Evolutionary conservation across 2,113 vertebrate species (phyloP).

Genomic region (Bagarius yarrelli): DNA sequence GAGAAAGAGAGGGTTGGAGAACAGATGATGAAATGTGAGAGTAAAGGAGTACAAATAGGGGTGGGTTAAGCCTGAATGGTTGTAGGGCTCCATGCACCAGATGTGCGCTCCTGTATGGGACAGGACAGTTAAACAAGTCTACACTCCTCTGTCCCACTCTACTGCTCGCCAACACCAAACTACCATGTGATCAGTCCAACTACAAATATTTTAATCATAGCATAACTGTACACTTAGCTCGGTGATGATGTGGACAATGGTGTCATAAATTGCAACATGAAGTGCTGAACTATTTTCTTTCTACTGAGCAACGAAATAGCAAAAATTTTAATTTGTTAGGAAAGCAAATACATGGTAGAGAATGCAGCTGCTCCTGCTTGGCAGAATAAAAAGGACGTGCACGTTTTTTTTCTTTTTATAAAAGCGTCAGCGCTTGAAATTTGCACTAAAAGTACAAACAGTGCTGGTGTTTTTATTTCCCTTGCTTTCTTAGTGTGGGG

Average conservation of each 20-base stretch:
- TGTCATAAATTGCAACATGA: not conserved
- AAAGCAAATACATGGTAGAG: not conserved
- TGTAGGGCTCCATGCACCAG: slow-evolving; percentile 81
- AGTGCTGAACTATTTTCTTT: not conserved
- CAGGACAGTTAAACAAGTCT: slow-evolving; percentile 51
- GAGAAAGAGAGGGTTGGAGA: slow-evolving; percentile 78
- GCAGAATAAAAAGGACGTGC: not conserved
- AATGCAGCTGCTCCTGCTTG: not conserved
- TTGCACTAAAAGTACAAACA: not conserved
- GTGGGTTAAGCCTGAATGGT: slow-evolving; percentile 68
- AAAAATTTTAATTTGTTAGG: not conserved
- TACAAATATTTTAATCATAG: not conserved
- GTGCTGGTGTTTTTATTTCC: not conserved
- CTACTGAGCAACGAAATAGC: not conserved
- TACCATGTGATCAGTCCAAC: not conserved
- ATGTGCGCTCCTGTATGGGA: slow-evolving; percentile 78
- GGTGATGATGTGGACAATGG: too few species aligned
- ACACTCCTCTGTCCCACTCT: not conserved
- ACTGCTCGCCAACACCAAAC: not conserved
- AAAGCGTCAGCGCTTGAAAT: not conserved
- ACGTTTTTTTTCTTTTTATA: not conserved
- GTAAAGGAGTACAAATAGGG: slow-evolving; percentile 62
- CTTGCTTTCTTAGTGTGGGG: not conserved
- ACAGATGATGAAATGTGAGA: slow-evolving; percentile 94
- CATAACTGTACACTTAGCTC: not conserved